Conservation (phyloP, 2,113 vertebrate genomes). For the Labeo rohita region DNA sequence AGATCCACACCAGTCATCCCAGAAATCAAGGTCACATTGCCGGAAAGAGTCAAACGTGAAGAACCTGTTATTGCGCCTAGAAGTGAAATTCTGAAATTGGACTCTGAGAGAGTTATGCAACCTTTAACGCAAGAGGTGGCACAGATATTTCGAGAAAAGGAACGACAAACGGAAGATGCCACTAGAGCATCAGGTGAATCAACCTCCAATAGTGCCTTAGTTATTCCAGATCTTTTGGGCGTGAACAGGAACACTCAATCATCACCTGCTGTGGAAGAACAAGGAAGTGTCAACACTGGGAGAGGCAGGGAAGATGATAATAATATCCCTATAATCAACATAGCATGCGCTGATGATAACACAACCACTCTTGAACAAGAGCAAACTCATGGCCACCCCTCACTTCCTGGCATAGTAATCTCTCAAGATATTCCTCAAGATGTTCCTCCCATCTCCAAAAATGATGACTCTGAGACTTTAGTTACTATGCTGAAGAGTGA, state of each 20-base stretch:
- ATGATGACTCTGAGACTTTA: constrained; percentile 58
- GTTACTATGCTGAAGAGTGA: constrained; percentile 57
- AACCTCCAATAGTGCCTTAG: not conserved
- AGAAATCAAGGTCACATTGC: constrained; percentile 53
- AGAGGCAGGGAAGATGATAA: constrained; percentile 51
- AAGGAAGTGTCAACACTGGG: constrained; percentile 13
- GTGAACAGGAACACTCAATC: constrained; percentile 48
- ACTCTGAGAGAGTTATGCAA: constrained; percentile 59
- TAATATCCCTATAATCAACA: constrained; percentile 67
- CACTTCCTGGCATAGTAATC: constrained; percentile 23
- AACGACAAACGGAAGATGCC: constrained; percentile 59
- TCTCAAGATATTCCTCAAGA: constrained; percentile 49
- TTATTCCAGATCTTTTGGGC: constrained; percentile 32
- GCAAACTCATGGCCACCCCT: not conserved
- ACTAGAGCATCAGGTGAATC: constrained; percentile 45
- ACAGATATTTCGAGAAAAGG: constrained; percentile 54
- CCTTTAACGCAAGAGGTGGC: constrained; percentile 53
- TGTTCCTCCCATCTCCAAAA: constrained; percentile 60
- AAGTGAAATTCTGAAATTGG: constrained; percentile 65
- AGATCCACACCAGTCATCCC: constrained; percentile 41
- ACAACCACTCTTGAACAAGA: constrained; percentile 33
- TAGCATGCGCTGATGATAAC: constrained; percentile 65
- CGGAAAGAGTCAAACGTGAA: constrained; percentile 57
- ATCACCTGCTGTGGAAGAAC: constrained; percentile 45
- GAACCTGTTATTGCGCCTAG: constrained; percentile 58